A percentile compares a stretch with the other conserved stretches of the same genome.
Conservation (phyloP, 2,113 vertebrate species). For the Takifugu flavidus region DNA sequence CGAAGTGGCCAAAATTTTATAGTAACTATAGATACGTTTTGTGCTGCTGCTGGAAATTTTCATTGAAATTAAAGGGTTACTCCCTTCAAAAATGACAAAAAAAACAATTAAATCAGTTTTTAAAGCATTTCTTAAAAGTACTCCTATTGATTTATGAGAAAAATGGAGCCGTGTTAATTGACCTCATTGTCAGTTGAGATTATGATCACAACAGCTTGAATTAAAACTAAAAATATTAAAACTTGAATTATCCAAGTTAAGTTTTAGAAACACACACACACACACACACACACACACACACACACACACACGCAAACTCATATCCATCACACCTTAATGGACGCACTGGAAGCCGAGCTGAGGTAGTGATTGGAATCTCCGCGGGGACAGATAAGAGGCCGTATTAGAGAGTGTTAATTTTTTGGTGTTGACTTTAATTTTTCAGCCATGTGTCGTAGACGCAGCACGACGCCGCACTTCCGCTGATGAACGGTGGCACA, state of each 20-base stretch:
- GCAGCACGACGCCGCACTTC: slow-evolving; percentile 77
- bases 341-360: slow-evolving; percentile 70
- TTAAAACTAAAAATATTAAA: background rate
- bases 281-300: too few relatives aligned
- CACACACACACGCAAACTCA: slow-evolving; percentile 9
- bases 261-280: too few relatives aligned
- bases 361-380: slow-evolving; percentile 75
- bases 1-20: too few relatives aligned
- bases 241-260: background rate
- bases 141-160: background rate
- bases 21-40: too few relatives aligned
- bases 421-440: slow-evolving; percentile 82
- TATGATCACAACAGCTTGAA: background rate
- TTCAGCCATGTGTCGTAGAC: slow-evolving; percentile 80
- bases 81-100: background rate
- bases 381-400: slow-evolving; percentile 75
- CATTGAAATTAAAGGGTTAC: too few relatives aligned
- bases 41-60: too few relatives aligned
- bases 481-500: slow-evolving; percentile 73
- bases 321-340: slow-evolving; percentile 49
- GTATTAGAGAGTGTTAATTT: slow-evolving; percentile 73
- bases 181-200: background rate
- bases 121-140: background rate
- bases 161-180: background rate
- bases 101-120: background rate